Percentiles rank a stretch among this genome's conserved stretches.
Conservation (phyloP, 2,797 vertebrate genomes). For the Takifugu rubripes region DNA sequence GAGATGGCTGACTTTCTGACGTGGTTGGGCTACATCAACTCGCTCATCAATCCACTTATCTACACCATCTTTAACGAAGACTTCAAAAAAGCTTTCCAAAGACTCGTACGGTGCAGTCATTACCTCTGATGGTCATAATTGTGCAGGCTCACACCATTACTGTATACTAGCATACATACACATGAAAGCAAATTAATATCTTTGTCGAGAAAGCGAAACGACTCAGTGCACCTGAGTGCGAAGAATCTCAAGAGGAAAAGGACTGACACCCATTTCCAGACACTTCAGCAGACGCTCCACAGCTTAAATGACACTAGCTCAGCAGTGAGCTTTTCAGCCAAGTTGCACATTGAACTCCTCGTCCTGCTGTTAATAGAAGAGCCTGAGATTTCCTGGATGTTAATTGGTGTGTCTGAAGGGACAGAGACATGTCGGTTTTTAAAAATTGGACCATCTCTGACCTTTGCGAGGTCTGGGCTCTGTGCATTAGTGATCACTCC, state of each 20-base stretch:
- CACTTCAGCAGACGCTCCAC: slow-evolving; percentile 36
- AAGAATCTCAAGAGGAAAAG: slow-evolving; percentile 22
- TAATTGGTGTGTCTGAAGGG: slow-evolving; percentile 50
- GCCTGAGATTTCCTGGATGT: slow-evolving; percentile 44
- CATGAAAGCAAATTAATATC: slow-evolving; percentile 13
- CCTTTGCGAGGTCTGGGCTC: slow-evolving; percentile 47
- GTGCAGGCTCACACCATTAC: slow-evolving; percentile 15
- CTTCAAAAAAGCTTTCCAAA: slow-evolving; percentile 98
- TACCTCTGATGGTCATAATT: slow-evolving; percentile 72
- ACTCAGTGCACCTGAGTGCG: slow-evolving; percentile 27
- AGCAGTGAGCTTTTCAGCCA: slow-evolving; percentile 28
- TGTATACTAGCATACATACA: slow-evolving; percentile 7
- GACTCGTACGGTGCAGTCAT: slow-evolving; percentile 85
- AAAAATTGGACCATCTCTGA: slow-evolving; percentile 48
- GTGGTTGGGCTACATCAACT: slow-evolving; percentile 98
- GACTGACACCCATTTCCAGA: slow-evolving; percentile 34
- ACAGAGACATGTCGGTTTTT: slow-evolving; percentile 44
- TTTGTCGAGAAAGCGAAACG: slow-evolving; percentile 20
- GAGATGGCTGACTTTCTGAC: slow-evolving; percentile 92
- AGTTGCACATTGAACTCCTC: slow-evolving; percentile 35
- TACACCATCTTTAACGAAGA: slow-evolving; percentile 99
- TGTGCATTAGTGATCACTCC: slow-evolving; percentile 41
- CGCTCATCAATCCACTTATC: slow-evolving; percentile 96
- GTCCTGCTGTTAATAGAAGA: slow-evolving; percentile 49
- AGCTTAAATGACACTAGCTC: slow-evolving; percentile 38